phyloP scores from a whole-genome alignment of 1,140 invertebrate genomes.

The Mycetomoellerius zeteki region DNA sequence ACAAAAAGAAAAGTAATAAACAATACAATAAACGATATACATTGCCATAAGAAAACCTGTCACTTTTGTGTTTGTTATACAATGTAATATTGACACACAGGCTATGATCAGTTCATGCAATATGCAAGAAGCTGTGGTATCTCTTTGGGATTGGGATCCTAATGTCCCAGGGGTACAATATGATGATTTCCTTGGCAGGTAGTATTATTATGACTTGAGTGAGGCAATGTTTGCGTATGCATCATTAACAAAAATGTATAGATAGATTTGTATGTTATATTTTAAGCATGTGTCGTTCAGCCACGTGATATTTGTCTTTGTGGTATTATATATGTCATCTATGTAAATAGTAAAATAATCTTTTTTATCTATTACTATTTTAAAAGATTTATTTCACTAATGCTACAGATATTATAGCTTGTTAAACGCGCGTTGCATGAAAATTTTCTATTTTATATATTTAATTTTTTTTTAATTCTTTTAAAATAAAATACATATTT shows the following conservation, averaged over 20 bases:
- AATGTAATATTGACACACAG: constrained; percentile 85
- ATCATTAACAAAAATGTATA: neutral
- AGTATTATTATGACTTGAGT: constrained; percentile 77
- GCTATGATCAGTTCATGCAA: constrained; percentile 91
- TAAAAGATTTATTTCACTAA: constrained; percentile 35
- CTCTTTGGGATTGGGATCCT: constrained; percentile 95
- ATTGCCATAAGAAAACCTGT: neutral
- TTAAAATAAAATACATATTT: constrained; percentile 16
- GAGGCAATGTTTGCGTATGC: constrained; percentile 8
- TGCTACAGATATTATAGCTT: constrained; percentile 21
- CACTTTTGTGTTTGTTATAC: constrained; percentile 30
- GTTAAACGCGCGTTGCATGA: constrained; percentile 31
- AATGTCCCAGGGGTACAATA: constrained; percentile 92
- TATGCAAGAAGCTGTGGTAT: constrained; percentile 91
- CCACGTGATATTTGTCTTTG: neutral
- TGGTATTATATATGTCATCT: neutral
- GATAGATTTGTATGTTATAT: constrained; percentile 19
- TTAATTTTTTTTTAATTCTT: neutral
- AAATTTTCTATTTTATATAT: neutral
- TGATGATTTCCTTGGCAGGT: constrained; percentile 96
- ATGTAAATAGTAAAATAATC: constrained; percentile 28
- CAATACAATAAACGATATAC: neutral
- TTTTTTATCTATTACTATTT: neutral
- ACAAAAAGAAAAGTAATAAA: neutral
- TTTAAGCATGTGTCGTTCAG: neutral